These are phyloP conservation scores for Oryzias woworae DNA, from an alignment of 2,113 vertebrate genomes.

Conservation along the genomic window DNA sequence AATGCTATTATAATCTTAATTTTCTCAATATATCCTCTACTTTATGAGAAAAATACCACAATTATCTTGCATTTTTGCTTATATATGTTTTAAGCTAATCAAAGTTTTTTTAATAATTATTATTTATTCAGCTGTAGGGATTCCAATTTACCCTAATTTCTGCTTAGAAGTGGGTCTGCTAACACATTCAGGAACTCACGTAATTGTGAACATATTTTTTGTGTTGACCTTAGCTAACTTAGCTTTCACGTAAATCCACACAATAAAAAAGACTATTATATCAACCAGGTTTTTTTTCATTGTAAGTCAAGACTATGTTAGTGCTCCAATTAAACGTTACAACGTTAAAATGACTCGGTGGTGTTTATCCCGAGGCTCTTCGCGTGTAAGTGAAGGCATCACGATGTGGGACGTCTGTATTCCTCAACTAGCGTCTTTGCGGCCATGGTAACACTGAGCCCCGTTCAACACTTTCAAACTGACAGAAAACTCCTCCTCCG, in stretches of 20 bases:
- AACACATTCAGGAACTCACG: not conserved
- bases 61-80: no score
- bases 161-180: not conserved
- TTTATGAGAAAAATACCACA: no score
- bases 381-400: slow-evolving; percentile 33
- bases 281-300: not conserved
- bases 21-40: no score
- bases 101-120: no score
- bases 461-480: slow-evolving; percentile 22
- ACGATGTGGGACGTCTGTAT: slow-evolving; percentile 21
- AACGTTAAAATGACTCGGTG: accelerated
- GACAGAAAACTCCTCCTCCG: not conserved
- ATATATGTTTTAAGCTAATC: no score
- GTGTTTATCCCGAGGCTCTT: not conserved
- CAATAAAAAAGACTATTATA: not conserved
- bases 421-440: slow-evolving; percentile 71
- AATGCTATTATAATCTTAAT: no score
- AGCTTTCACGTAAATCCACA: no score
- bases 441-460: slow-evolving; percentile 77
- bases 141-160: no score
- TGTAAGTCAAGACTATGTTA: no score
- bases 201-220: not conserved
- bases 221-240: no score
- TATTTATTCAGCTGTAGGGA: no score
- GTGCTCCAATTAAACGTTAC: not conserved